Evolutionary conservation across 2,113 vertebrate genomes (phyloP).

Genomic region (Corythoichthys intestinalis): DNA sequence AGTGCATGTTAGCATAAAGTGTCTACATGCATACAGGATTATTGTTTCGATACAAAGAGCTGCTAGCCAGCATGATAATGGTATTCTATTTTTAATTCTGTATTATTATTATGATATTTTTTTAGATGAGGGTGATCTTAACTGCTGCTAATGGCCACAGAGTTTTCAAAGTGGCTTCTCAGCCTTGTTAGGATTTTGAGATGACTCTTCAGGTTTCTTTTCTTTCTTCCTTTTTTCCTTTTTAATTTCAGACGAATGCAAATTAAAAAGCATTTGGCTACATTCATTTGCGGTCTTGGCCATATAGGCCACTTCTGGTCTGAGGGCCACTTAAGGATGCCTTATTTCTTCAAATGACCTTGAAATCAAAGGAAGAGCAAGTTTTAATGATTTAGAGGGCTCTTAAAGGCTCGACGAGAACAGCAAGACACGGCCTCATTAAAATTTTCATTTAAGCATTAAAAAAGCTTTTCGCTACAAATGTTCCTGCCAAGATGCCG

Average conservation of each 20-base stretch:
- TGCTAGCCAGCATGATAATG: constrained; percentile 49
- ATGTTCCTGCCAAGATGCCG: constrained; percentile 60
- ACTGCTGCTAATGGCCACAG: constrained; percentile 65
- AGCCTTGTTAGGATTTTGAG: constrained; percentile 64
- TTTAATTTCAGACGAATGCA: constrained; percentile 58
- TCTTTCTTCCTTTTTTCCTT: background rate
- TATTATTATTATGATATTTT: constrained; percentile 16
- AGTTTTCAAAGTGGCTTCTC: constrained; percentile 64
- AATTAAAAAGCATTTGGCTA: constrained; percentile 74
- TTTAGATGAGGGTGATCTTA: constrained; percentile 35
- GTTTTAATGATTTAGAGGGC: constrained; percentile 73
- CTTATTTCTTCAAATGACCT: constrained; percentile 72
- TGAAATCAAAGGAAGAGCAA: constrained; percentile 71
- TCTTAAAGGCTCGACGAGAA: constrained; percentile 62
- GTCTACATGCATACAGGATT: background rate
- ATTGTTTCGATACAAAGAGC: constrained; percentile 41
- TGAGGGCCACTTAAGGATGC: constrained; percentile 68
- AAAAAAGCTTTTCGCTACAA: constrained; percentile 71
- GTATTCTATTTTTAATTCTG: constrained; percentile 27
- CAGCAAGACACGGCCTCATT: constrained; percentile 65
- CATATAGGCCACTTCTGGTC: constrained; percentile 70
- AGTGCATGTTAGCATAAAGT: background rate
- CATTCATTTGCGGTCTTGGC: constrained; percentile 69
- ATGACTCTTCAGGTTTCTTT: constrained; percentile 56
- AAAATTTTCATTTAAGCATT: constrained; percentile 73